phyloP scores from a whole-genome alignment of 2,113 vertebrate species.

The Stomatorhinus ivindoensis region DNA sequence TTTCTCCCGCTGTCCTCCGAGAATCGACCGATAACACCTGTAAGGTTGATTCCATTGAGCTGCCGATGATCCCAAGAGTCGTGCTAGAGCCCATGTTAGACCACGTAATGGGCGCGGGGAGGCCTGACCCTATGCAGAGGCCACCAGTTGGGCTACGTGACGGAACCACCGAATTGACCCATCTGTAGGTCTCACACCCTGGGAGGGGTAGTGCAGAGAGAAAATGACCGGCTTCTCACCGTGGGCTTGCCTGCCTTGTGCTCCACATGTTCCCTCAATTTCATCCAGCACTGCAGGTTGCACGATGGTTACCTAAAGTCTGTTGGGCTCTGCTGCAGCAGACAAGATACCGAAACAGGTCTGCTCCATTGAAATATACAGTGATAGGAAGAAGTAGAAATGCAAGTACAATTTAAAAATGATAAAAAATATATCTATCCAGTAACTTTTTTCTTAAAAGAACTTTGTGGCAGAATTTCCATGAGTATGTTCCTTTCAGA shows the following conservation, averaged over 20 bases:
- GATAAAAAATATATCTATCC: background rate
- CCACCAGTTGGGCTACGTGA: background rate
- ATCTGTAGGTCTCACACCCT: background rate
- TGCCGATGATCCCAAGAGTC: background rate
- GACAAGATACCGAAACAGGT: background rate
- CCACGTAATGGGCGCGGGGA: background rate
- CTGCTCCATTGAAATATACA: background rate
- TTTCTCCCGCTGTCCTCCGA: background rate
- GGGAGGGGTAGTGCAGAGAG: background rate
- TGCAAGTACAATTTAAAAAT: background rate
- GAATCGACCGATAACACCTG: constrained; percentile 15
- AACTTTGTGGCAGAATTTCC: background rate
- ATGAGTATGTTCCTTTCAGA: background rate
- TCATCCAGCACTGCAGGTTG: background rate
- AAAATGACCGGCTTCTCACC: background rate
- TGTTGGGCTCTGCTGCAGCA: background rate
- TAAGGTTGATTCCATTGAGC: background rate
- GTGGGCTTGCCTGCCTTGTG: background rate
- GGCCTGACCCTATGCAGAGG: background rate
- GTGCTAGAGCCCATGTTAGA: background rate
- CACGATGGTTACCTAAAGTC: background rate
- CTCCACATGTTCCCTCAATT: background rate
- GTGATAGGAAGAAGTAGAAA: background rate
- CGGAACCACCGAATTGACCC: background rate
- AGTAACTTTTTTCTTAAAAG: background rate